Base-by-base conservation (phyloP, 53 echinoderm and acorn worm genomes). In the Stichopus horrens region DNA sequence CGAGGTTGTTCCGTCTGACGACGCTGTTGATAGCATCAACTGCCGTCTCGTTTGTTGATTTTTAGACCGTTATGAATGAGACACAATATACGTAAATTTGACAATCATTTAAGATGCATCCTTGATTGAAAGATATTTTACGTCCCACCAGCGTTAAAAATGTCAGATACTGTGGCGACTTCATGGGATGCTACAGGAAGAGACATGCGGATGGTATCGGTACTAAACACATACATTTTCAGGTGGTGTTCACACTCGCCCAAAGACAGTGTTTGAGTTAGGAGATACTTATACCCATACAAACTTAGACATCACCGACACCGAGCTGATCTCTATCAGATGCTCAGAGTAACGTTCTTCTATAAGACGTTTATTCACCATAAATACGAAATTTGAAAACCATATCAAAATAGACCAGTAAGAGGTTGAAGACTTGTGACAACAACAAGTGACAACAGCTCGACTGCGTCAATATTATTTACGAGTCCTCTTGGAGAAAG, bases 31-130 rank as follows among this genome's bases (percentile, higher is more conserved):
- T 54, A 57, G 2, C 2, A 37, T 37, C 37, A 37, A 37, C 9
- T 16, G 91, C 83, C 83, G 90, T 10, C 59, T 94, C 10, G 16
- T 94, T 8, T 63, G 86, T 8, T 76, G 92, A 65, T 74, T 82
- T 0, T 21, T 53, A 5, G 66, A 68, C 8, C 21, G 82, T 13
- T 74, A 90, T 76, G 9, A 53, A 8, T 37, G 37, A 37, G 77
- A 58, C 9, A 94, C 90, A 8, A 23, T 94, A 58, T 90, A 84
- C 53, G 21, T 94, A 0, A 94, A 90, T 73, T 57, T 93, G 37
- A 37, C 37, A 37, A 37, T 37, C 37, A 1, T 37, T 37, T 37
- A 37, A 18, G 81, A 74, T 19, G 89, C 52, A 0, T 5, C 82
- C 76, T 58, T 0, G 76, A 94, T 90, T 18, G 21, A 83, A 19